phyloP scores from a whole-genome alignment of 2,797 vertebrate species.

The Orientallactaga sibirica region DNA sequence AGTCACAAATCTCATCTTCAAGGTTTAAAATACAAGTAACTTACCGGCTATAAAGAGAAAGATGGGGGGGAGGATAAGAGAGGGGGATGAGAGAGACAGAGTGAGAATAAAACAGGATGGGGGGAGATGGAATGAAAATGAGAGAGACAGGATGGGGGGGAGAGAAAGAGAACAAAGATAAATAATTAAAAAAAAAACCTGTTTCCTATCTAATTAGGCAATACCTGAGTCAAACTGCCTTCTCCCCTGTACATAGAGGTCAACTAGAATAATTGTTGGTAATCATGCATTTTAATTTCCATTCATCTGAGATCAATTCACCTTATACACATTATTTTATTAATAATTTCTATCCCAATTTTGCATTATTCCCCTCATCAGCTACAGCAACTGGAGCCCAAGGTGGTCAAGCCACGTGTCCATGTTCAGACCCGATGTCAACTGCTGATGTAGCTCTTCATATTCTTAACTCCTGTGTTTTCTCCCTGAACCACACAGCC shows the following conservation, averaged over 20 bases:
- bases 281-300: constrained; percentile 61
- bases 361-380: background rate
- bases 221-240: constrained; percentile 41
- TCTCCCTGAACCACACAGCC: constrained; percentile 51
- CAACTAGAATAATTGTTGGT: constrained; percentile 71
- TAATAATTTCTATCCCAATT: constrained; percentile 67
- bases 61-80: no score
- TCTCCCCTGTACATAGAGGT: constrained; percentile 52
- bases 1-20: constrained; percentile 61
- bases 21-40: constrained; percentile 63
- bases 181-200: constrained; percentile 17
- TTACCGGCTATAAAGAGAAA: constrained; percentile 28
- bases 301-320: constrained; percentile 61
- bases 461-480: constrained; percentile 60
- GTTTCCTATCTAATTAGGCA: constrained; percentile 59
- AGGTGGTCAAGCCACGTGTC: constrained; percentile 54
- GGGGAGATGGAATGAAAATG: no score
- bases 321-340: constrained; percentile 70
- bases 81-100: background rate
- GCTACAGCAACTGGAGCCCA: background rate
- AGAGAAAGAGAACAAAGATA: constrained; percentile 31
- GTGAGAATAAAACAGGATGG: background rate
- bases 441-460: constrained; percentile 58
- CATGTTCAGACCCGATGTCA: constrained; percentile 56
- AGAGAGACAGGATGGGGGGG: no score